phyloP scores from a whole-genome alignment of 2,888 invertebrate genomes.

The Pristionchus japonicus region DNA sequence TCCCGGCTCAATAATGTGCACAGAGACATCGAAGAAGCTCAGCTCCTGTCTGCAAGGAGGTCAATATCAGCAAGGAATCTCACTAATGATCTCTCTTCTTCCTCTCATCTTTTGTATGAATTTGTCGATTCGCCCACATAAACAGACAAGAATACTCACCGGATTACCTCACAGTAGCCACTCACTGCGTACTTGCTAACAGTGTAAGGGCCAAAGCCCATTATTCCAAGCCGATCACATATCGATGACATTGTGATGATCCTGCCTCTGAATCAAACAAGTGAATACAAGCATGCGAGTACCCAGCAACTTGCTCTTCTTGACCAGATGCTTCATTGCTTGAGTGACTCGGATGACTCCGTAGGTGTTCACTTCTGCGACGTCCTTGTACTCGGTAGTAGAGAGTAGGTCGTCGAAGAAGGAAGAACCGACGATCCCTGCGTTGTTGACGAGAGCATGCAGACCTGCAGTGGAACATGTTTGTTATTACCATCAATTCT shows the following conservation, averaged over 20 bases:
- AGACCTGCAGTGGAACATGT: constrained; percentile 57
- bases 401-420: constrained; percentile 75
- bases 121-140: no score
- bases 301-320: constrained; percentile 62
- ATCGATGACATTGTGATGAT: constrained; percentile 28
- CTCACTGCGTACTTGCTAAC: constrained; percentile 69
- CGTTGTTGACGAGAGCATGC: constrained; percentile 73
- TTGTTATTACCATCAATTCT: neutral
- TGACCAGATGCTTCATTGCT: constrained; percentile 65
- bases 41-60: constrained; percentile 61
- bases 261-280: constrained; percentile 18
- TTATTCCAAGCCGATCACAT: constrained; percentile 39
- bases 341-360: constrained; percentile 74
- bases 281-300: neutral
- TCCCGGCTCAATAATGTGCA: constrained; percentile 71
- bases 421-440: constrained; percentile 68
- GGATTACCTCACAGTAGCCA: constrained; percentile 68
- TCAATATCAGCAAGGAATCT: neutral
- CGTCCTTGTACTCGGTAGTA: constrained; percentile 70
- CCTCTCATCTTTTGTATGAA: no score
- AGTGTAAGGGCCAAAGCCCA: constrained; percentile 68
- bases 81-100: no score
- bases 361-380: constrained; percentile 70
- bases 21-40: constrained; percentile 65
- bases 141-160: constrained; percentile 57